Evolutionary conservation across 2,113 vertebrate species (phyloP), one percentile per base, ranked within the genome.

Genomic region (Ornithorhynchus anatinus): DNA sequence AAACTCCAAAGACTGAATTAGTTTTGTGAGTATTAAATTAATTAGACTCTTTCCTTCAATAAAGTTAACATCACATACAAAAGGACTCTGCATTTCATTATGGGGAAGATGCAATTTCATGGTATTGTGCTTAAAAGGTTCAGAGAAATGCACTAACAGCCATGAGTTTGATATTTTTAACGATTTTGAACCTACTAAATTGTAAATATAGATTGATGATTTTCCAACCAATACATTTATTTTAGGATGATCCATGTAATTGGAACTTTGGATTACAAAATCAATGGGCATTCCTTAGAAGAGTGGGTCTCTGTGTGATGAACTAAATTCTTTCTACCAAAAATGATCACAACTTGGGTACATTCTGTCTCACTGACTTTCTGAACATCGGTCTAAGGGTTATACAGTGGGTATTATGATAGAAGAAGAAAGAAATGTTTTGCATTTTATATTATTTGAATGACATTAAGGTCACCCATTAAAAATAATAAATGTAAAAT

Each of bases 121-220:
- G 72, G 77, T 87, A 84, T 85, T 88, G 66, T 66, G 65, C 80
- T 82, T 88, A 88, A 79, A 61, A 80, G 60, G 69, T 72, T 89
- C 81, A 79, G 81, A 83, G 72, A 89, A 79, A 79, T 72, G 52
- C 33, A 79, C 61, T 77, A 86, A 84, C 69, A 84, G 33, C 58
- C 75, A 66, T 78, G 72, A 76, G 50, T 90, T 84, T 85, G 77
- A 85, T 88, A 75, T 80, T 80, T 72, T 51, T 79, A 87, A 90
- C 86, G 80, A 84, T 88, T 87, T 86, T 72, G 87, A 88, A 56
- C 59, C 73, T 87, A 60, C 64, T 0, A 2, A 88, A 89, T 81
- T 52, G 72, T 66, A 86, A 84, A 80, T 65, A 70, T 9, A 63
- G 44, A 82, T 81, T 84, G 44, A 17, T 81, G 65, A 69, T 82